Conservation (phyloP, 1,140 invertebrate species). For the Brachionus sp. region DNA sequence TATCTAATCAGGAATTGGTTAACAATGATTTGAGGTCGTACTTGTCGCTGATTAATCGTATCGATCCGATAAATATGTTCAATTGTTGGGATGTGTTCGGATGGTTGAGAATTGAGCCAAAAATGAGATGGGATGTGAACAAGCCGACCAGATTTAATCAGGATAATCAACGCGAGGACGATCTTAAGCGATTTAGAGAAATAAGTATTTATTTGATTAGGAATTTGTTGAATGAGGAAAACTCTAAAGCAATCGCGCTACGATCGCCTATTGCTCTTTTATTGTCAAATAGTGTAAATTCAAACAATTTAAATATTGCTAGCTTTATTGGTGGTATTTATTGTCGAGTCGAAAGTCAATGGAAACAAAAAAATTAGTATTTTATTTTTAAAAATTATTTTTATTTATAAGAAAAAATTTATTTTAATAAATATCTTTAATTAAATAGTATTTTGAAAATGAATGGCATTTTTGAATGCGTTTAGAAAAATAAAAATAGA, state of each 20-base stretch:
- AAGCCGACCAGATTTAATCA: conserved; percentile 58
- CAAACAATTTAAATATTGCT: conserved; percentile 10
- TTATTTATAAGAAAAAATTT: background rate
- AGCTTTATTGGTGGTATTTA: conserved; percentile 20
- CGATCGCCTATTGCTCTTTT: background rate
- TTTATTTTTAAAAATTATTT: background rate
- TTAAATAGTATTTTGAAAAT: conserved; percentile 53
- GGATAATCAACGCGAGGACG: conserved; percentile 59
- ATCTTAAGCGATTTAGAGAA: conserved; percentile 48
- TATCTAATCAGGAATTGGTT: background rate
- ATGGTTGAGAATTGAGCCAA: conserved; percentile 43
- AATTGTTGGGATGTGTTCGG: conserved; percentile 20
- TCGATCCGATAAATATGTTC: conserved; percentile 13
- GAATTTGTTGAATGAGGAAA: background rate
- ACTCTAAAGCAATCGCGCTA: background rate
- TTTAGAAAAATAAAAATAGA: no score
- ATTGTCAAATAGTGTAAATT: conserved; percentile 22
- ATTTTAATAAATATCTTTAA: background rate
- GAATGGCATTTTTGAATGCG: no score
- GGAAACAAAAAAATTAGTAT: conserved; percentile 9
- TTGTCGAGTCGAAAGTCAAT: conserved; percentile 12
- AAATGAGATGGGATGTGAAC: conserved; percentile 56
- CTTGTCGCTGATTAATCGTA: background rate
- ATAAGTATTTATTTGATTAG: conserved; percentile 24
- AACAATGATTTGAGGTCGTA: background rate